Base-by-base conservation (phyloP, 2,888 invertebrate species). In the Choristoneura rosaceana region DNA sequence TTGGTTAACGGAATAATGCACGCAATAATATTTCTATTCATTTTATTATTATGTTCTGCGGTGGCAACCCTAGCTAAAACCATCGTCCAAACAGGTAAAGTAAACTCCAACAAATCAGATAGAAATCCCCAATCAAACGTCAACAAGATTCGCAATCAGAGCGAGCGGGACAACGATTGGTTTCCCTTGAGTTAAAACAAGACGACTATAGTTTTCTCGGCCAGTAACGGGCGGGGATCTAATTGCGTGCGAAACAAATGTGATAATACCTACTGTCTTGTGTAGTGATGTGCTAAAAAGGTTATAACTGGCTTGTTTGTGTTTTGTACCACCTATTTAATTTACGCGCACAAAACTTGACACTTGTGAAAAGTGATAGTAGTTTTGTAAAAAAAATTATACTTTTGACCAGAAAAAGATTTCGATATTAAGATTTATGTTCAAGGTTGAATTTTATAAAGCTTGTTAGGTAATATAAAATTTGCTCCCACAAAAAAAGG, bases 161-260 rank as follows among this genome's bases (percentile, higher is more conserved):
- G 66, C 52, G 66, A 90, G 83, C 81, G 84, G 81, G 87, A 88
- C 75, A 69, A 79, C 76, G 63, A 70, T 38, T 80, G 43, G 71
- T 33, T 71, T 68, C 61, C 63, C 15, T 69, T 81, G 80, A 15
- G 90, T 80, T 80, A 74, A 81, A 90, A 70, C 47, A 83, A 79
- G 86, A 86, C 79, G 71, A 80, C 34, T 77, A 75, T 76, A 76
- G 70, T 74, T 85, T 74, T 75, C 77, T 80, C 79, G 80, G 84
- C 81, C 80, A 79, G 88, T 89, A 90, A 85, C 90, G 84, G 89
- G 87, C 85, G 89, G 73, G 88, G 87, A 82, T 89, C 90, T 92
- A 92, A 93, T 93, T 93, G 91, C 89, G 89, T 89, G 91, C 88
- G 90, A 91, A 87, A 89, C 89, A 90, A 87, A 89, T 86, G 87